Percentiles rank a stretch among this genome's conserved stretches.
Evolutionary conservation across 2,888 invertebrate species (phyloP).

Genomic region (Sarcophaga caerulescens): DNA sequence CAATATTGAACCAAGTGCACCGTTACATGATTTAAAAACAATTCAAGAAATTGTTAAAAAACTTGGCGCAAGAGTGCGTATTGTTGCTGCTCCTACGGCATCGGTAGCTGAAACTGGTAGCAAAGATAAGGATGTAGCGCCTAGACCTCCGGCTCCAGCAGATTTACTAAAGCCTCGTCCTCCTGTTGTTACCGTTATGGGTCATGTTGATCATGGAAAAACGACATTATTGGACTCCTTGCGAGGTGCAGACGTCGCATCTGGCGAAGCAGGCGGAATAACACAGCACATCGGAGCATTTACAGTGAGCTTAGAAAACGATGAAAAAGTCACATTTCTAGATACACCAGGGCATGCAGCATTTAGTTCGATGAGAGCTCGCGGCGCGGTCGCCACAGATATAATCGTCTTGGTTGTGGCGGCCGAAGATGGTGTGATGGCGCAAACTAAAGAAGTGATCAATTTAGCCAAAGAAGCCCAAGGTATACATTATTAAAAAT

Average conservation of each 20-base stretch:
- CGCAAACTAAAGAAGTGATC: slow-evolving; percentile 96
- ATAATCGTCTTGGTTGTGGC: slow-evolving; percentile 97
- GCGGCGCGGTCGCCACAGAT: slow-evolving; percentile 97
- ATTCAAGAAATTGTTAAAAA: slow-evolving; percentile 86
- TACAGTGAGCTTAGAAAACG: slow-evolving; percentile 87
- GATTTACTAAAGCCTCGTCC: slow-evolving; percentile 88
- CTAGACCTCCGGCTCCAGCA: slow-evolving; percentile 85
- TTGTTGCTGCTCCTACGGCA: slow-evolving; percentile 82
- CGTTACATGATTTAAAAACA: slow-evolving; percentile 85
- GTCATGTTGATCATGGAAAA: slow-evolving; percentile 99
- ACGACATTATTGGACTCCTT: slow-evolving; percentile 96
- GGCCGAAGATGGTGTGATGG: slow-evolving; percentile 99
- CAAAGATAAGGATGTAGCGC: slow-evolving; percentile 83
- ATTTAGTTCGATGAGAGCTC: slow-evolving; percentile 94
- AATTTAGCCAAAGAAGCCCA: slow-evolving; percentile 90
- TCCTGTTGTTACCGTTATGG: slow-evolving; percentile 99
- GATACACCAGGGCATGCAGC: slow-evolving; percentile 99
- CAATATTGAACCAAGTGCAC: slow-evolving; percentile 82
- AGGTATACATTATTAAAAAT: slow-evolving; percentile 80
- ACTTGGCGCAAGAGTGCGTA: slow-evolving; percentile 85
- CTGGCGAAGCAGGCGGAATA: slow-evolving; percentile 98
- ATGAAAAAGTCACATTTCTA: slow-evolving; percentile 93
- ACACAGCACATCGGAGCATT: slow-evolving; percentile 99
- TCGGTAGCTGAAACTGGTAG: slow-evolving; percentile 69
- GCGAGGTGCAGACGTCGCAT: slow-evolving; percentile 92